Base-by-base conservation (phyloP, 1,140 invertebrate genomes). In the Frieseomelitta varia region DNA sequence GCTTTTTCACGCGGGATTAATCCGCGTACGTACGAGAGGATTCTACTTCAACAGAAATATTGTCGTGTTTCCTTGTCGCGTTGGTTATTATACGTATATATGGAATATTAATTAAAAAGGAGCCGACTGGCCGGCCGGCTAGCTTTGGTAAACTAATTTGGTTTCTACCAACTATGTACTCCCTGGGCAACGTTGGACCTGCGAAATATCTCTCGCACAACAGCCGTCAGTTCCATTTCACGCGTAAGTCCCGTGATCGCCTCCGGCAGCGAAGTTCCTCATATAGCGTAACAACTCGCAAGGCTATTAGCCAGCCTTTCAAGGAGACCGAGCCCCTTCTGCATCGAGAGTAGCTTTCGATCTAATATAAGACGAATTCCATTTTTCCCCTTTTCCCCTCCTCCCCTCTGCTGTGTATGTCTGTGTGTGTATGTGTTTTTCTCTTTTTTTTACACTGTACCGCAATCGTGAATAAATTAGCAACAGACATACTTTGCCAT, bases 391-490 rank as follows among this genome's bases (percentile, higher is more conserved):
- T 56, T 83, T 53, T 47, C 14, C 0, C 15, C 15, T 21, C 6
- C 63, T 1, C 0, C 4, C 0, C 0, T 3, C 8, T 47, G 39
- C 39, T 47, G 39, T 6, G 39, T 47, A 8, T 55, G 1, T 15
- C 0, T 19, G 15, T 15, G 15, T 55, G 19, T 24, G 53, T 21
- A n/a, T n/a, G n/a, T n/a, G n/a, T n/a, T n/a, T n/a, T n/a, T n/a
- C n/a, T n/a, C n/a, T n/a, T 39, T 34, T 4, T 67, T 30, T 56
- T 4, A 19, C 30, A 4, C 10, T 24, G 47, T 24, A 27, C n/a
- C 67, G 67, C 47, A 79, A 84, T 84, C 67, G 24, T 63, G 67
- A 72, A 72, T 84, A 79, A 79, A 79, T 79, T 79, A 79, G 39
- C 81, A 71, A 79, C 30, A 30, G 14, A 53, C 24, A 21, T 53